Evolutionary conservation across 2,888 invertebrate species (phyloP), one percentile per base, ranked within the genome.

Genomic region (Cactoblastis cactorum): DNA sequence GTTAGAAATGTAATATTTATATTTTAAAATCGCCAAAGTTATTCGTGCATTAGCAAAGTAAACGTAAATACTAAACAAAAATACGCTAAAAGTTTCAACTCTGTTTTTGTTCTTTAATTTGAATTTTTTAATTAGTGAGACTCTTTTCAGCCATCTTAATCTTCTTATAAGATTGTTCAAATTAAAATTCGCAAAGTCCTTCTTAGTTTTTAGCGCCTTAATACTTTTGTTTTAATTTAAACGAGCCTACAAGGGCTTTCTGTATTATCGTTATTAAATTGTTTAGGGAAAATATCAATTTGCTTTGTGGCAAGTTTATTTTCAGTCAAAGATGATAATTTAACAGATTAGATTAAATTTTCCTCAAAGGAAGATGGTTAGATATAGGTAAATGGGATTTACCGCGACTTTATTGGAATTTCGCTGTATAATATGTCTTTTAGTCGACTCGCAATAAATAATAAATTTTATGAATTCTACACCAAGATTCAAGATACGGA

Each of bases 51-150:
- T 9, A 12, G 12, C 22, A 46, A 39, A 39, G 32, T 34, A 39
- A 28, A 28, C 3, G 28, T n/a, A 28, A 28, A 43, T 9, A 15
- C 43, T 43, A 51, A 52, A 51, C 45, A 54, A 54, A 61, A 52
- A 48, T 18, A 19, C 49, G 49, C 28, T 51, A 37, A 46, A 51
- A 53, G 54, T 55, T 57, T 52, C 59, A 58, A 62, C 45, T 61
- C 64, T 71, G 63, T 74, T 73, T 69, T 63, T 63, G 63, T 68
- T 67, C 66, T 72, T 72, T 69, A 77, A 83, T 81, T 83, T 80
- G 79, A 81, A 83, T n/a, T 83, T 83, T 83, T 83, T 84, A 84
- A 85, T 84, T 82, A 80, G 74, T 55, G 53, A 57, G 67, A 69
- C 73, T 74, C 71, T 71, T 76, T 75, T 68, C 63, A 46, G 45